Percentiles rank a stretch among this genome's conserved stretches.
Conservation (phyloP, 1,140 invertebrate species). For the Penaeus vannamei region DNA sequence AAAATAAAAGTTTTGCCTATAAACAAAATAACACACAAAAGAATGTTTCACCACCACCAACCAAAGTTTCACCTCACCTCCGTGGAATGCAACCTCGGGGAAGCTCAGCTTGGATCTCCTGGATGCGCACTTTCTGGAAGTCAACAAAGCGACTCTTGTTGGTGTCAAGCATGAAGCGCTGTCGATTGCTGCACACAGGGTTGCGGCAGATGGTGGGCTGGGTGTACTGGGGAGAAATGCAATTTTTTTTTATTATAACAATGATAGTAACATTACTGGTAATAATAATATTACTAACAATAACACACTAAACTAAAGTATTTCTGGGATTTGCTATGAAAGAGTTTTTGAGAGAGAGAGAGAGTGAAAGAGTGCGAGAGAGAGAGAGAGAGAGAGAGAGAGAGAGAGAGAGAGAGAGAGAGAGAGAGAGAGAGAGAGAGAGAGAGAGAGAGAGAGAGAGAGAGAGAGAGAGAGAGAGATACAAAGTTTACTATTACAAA, state of each 20-base stretch:
- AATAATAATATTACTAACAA: not conserved
- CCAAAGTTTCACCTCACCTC: slow-evolving; percentile 73
- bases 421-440: not conserved
- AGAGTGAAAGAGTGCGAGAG: too few relatives aligned
- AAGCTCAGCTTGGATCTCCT: slow-evolving; percentile 98
- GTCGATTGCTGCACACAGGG: slow-evolving; percentile 93
- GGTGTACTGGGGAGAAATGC: slow-evolving; percentile 79
- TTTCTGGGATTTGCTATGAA: too few relatives aligned
- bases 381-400: too few relatives aligned
- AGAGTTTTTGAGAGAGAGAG: too few relatives aligned
- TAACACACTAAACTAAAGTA: too few relatives aligned
- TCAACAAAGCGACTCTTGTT: slow-evolving; percentile 97
- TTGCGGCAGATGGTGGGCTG: slow-evolving; percentile 96
- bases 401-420: slow-evolving; percentile 31
- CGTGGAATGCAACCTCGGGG: slow-evolving; percentile 97
- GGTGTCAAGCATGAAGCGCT: slow-evolving; percentile 91
- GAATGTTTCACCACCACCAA: not conserved
- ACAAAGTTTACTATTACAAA: too few relatives aligned
- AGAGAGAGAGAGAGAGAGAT: too few relatives aligned
- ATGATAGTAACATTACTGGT: not conserved
- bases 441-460: slow-evolving; percentile 38
- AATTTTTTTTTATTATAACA: not conserved
- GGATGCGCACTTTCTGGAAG: slow-evolving; percentile 98
- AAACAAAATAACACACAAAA: too few relatives aligned
- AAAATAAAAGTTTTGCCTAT: too few relatives aligned